These are phyloP conservation scores for Phyllopteryx taeniolatus DNA, from an alignment of 2,113 vertebrate species.

Conservation along the genomic window DNA sequence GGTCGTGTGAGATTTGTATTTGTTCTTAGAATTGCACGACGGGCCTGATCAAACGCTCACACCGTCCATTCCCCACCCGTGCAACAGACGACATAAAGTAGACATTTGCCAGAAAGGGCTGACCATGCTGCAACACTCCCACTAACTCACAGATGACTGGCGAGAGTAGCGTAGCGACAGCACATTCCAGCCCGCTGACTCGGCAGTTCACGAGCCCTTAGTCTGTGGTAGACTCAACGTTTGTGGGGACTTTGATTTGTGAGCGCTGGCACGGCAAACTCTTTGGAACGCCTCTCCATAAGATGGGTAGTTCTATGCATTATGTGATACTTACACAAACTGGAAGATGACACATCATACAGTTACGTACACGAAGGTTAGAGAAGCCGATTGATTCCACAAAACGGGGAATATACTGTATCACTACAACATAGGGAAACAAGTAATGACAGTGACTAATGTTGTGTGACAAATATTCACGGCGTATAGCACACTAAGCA, in stretches of 20 bases:
- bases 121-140: not conserved
- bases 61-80: not conserved
- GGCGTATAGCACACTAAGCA: not conserved
- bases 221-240: not conserved
- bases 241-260: no score
- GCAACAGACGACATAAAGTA: not conserved
- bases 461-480: not conserved
- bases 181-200: conserved; percentile 17
- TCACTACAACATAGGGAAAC: not conserved
- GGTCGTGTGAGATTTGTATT: not conserved
- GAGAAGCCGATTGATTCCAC: not conserved
- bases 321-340: not conserved
- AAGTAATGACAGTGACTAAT: not conserved
- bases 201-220: conserved; percentile 15
- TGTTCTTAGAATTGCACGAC: not conserved
- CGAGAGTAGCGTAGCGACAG: conserved; percentile 15
- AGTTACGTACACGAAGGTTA: not conserved
- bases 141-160: not conserved
- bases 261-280: not conserved
- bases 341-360: not conserved
- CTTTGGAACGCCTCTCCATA: not conserved
- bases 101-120: not conserved
- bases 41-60: not conserved
- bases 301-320: not conserved
- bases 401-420: not conserved